Conservation (phyloP, 2,113 vertebrate genomes). For the Brachirus orientalis region DNA sequence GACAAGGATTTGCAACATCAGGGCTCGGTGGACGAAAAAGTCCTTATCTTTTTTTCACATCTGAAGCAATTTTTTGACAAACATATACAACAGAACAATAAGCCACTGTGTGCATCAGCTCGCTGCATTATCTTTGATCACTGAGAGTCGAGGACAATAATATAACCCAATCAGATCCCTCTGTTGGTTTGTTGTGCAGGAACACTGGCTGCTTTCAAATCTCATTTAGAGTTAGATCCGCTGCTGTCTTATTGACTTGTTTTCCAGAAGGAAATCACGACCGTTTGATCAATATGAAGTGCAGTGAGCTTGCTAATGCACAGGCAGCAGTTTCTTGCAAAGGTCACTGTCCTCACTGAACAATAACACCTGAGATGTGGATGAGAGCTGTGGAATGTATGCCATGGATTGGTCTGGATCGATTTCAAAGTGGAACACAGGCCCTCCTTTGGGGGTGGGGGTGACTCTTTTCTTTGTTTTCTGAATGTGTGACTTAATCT, state of each 20-base stretch:
- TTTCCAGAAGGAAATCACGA: constrained; percentile 14
- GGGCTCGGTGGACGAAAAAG: neutral
- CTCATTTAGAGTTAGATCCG: neutral
- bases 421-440: neutral
- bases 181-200: constrained; percentile 4
- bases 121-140: constrained; percentile 28
- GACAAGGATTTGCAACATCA: neutral
- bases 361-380: neutral
- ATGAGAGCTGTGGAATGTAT: neutral
- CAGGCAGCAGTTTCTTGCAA: constrained; percentile 4
- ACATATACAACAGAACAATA: constrained; percentile 1
- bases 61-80: constrained; percentile 1
- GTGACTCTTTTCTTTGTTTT: neutral
- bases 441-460: too few relatives aligned
- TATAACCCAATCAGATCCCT: constrained; percentile 1
- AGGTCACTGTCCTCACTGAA: neutral
- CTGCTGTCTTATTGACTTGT: neutral
- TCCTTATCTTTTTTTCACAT: neutral
- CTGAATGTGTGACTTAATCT: neutral
- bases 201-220: neutral
- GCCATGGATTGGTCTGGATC: neutral
- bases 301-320: neutral
- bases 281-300: constrained; percentile 15
- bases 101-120: neutral
- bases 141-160: neutral